These are phyloP conservation scores for Altica lythri DNA, from an alignment of 2,888 invertebrate species.

Conservation along the genomic window DNA sequence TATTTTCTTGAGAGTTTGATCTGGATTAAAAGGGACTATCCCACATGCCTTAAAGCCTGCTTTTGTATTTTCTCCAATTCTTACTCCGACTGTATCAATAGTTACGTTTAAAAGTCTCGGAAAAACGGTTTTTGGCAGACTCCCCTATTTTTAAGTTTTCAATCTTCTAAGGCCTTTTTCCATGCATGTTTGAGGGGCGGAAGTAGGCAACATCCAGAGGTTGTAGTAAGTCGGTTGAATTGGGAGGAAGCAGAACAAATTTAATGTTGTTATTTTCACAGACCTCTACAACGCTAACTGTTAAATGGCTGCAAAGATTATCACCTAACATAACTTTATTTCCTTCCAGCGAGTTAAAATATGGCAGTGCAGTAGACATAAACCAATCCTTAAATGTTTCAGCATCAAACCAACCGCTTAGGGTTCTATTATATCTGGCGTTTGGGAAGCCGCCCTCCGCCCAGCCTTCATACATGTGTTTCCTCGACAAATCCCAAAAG, in stretches of 20 bases:
- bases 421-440: slow-evolving; percentile 20
- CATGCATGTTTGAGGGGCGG: slow-evolving; percentile 36
- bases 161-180: slow-evolving; percentile 34
- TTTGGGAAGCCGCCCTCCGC: slow-evolving; percentile 25
- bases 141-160: slow-evolving; percentile 33
- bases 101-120: slow-evolving; percentile 27
- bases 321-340: slow-evolving; percentile 45
- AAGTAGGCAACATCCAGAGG: slow-evolving; percentile 39
- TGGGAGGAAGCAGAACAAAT: slow-evolving; percentile 31
- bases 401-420: slow-evolving; percentile 9
- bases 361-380: slow-evolving; percentile 1
- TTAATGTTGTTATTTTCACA: slow-evolving; percentile 38
- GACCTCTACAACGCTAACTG: slow-evolving; percentile 33
- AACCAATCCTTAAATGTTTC: neutral
- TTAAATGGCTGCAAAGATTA: slow-evolving; percentile 40
- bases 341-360: slow-evolving; percentile 26
- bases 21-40: slow-evolving; percentile 8
- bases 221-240: slow-evolving; percentile 34
- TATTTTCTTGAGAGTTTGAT: slow-evolving; percentile 12
- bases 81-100: slow-evolving; percentile 19
- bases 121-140: slow-evolving; percentile 19
- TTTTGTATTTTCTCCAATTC: slow-evolving; percentile 7
- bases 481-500: no score
- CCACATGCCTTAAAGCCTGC: slow-evolving; percentile 24
- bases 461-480: slow-evolving; percentile 20